Conservation (phyloP, 2,113 vertebrate genomes). For the Poecilia latipinna region DNA sequence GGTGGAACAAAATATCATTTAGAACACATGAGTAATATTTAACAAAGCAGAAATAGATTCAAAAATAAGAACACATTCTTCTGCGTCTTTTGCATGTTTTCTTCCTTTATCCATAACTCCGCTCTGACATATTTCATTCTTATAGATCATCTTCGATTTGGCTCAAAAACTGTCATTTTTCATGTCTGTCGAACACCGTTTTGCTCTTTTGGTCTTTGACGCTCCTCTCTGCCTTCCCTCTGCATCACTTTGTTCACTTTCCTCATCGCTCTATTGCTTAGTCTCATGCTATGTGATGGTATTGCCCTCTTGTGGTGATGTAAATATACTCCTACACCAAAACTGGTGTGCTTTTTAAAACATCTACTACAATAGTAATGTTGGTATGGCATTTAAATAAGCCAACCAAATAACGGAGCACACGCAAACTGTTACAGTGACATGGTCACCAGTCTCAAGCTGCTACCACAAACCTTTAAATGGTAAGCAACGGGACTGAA, state of each 20-base stretch:
- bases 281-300: conserved; percentile 16
- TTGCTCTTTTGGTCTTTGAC: neutral
- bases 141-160: no score
- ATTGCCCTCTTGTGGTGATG: conserved; percentile 60
- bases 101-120: no score
- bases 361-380: neutral
- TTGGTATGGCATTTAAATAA: no score
- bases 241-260: neutral
- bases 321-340: neutral
- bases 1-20: neutral
- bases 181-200: neutral
- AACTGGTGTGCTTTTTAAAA: neutral
- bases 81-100: no score
- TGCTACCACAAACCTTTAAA: neutral
- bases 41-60: conserved; percentile 10
- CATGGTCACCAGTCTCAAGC: neutral
- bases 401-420: no score
- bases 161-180: no score
- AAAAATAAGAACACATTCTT: neutral
- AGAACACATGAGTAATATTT: conserved; percentile 7
- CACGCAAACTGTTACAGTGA: no score
- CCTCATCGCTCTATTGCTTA: neutral
- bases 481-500: neutral
- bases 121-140: no score
- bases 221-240: neutral